Evolutionary conservation across 1,140 invertebrate species (phyloP).

Genomic region (Acyrthosiphon pisum): DNA sequence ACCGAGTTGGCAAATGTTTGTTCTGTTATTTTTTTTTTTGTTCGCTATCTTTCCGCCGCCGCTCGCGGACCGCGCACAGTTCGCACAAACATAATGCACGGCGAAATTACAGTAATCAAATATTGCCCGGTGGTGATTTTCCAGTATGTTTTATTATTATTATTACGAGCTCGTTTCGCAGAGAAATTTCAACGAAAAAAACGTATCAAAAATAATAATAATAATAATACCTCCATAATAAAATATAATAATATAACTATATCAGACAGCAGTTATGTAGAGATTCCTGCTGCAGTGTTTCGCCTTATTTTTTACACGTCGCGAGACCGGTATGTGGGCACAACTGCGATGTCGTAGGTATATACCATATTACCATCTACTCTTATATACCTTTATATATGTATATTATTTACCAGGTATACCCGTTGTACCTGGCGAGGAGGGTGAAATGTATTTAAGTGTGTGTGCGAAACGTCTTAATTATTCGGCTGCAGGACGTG

Average conservation of each 20-base stretch:
- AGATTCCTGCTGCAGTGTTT: background rate
- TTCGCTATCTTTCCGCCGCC: background rate
- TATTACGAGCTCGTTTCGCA: background rate
- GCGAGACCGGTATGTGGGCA: background rate
- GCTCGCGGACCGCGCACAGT: background rate
- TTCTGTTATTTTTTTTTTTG: background rate
- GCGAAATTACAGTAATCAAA: conserved; percentile 39
- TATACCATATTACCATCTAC: background rate
- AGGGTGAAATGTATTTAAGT: background rate
- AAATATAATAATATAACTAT: too few species aligned
- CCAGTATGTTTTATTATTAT: background rate
- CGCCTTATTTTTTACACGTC: background rate
- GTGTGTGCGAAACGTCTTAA: conserved; percentile 5
- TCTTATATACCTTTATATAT: background rate
- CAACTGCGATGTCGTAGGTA: background rate
- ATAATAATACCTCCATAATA: background rate
- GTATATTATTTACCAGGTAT: background rate
- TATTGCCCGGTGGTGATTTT: conserved; percentile 23
- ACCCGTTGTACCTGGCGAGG: background rate
- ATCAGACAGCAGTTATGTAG: too few species aligned
- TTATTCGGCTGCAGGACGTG: background rate
- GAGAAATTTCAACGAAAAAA: background rate
- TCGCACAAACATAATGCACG: background rate
- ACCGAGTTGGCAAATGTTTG: conserved; percentile 35
- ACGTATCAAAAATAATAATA: background rate